Conservation (phyloP, 2,888 invertebrate species). For the Ypsolopha scabrella region DNA sequence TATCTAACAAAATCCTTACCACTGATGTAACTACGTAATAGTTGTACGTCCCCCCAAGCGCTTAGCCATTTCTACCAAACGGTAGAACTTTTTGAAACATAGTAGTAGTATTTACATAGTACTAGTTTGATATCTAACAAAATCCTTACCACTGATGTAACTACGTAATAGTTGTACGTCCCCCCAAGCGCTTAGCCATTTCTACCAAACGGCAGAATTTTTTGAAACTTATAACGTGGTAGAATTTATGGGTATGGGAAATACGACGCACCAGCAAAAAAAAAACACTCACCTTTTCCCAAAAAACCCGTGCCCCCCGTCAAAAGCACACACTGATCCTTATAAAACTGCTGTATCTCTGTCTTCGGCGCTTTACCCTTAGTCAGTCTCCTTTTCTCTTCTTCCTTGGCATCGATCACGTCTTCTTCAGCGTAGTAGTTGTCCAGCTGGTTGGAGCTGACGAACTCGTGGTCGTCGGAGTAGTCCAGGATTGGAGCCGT, state of each 20-base stretch:
- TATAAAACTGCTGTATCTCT: constrained; percentile 49
- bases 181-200: too few species aligned
- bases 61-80: too few species aligned
- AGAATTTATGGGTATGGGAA: too few species aligned
- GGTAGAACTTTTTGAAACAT: too few species aligned
- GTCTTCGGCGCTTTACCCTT: constrained; percentile 53
- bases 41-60: too few species aligned
- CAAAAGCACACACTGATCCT: constrained; percentile 56
- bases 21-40: too few species aligned
- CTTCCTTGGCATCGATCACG: constrained; percentile 50
- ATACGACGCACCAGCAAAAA: neutral
- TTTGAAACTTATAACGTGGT: neutral
- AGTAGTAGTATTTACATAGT: too few species aligned
- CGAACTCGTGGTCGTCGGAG: constrained; percentile 66
- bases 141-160: too few species aligned
- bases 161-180: too few species aligned
- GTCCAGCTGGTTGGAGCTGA: constrained; percentile 53
- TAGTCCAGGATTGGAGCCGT: constrained; percentile 53
- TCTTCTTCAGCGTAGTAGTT: constrained; percentile 62
- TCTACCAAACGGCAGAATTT: too few species aligned
- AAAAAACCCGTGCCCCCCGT: constrained; percentile 62
- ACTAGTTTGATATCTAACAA: too few species aligned
- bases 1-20: too few species aligned
- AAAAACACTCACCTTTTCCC: constrained; percentile 53
- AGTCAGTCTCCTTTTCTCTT: constrained; percentile 48